Base-by-base conservation (phyloP, 2,888 invertebrate species). In the Melieria picta region DNA sequence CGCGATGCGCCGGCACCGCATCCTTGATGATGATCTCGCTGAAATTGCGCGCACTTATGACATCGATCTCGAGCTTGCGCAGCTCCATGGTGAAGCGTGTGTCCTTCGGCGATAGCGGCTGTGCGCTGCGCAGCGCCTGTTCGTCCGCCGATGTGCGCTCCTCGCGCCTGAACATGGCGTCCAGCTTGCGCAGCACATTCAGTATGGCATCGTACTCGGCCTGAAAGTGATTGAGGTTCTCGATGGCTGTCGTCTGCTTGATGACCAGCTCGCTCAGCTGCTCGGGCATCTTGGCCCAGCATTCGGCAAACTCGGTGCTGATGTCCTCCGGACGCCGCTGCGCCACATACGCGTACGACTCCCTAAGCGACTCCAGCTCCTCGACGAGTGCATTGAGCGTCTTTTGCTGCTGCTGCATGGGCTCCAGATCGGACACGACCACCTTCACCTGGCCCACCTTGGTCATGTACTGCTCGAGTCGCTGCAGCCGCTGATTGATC, bases 41-140 rank as follows among this genome's bases (percentile, higher is more conserved):
- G 48, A 87, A 87, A 72, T 87, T 87, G 0, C 85, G 81, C 0
- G 85, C 85, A 73, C 87, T 87, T 6, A 86, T 87, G 11, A 87
- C 86, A 80, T 87, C 87, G 30, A 87, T 87, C 77, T 87, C 86
- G 3, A 85, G 81, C 57, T 87, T 87, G 5, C 86, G 85, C 13
- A 87, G 73, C 64, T 87, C 86, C 74, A 83, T 85, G n/a, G 77
- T 79, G 67, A 78, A 75, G 7, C 77, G 78, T 52, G 82, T 79
- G 0, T 76, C 74, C 5, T 71, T 71, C 5, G 47, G 56, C 7
- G 56, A 43, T 9, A 56, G 5, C 7, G 46, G 5, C n/a, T 55
- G n/a, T 7, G 72, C 69, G 30, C 71, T 75, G 0, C 67, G 57
- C 9, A 64, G 47, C 47, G 50, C 11, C 43, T 66, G 65, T 3